Evolutionary conservation across 2,888 invertebrate genomes (phyloP).

Genomic region (Coelopa pilipes): DNA sequence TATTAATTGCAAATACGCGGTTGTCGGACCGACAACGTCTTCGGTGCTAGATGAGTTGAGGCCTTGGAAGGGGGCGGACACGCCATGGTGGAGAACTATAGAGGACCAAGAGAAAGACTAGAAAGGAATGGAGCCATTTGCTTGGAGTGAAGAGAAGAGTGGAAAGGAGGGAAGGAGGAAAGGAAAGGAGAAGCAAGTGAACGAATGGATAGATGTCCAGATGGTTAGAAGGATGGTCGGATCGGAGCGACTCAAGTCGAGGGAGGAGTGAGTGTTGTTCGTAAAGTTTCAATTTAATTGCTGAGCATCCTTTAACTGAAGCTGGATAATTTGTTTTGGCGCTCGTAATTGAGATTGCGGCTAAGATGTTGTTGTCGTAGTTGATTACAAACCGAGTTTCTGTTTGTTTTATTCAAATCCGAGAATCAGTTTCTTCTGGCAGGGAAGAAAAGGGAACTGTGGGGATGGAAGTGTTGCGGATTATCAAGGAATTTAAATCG

Average conservation of each 20-base stretch:
- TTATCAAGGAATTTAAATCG: background rate
- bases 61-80: slow-evolving; percentile 25
- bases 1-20: slow-evolving; percentile 58
- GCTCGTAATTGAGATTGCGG: slow-evolving; percentile 54
- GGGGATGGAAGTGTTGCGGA: too few relatives aligned
- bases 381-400: background rate
- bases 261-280: slow-evolving; percentile 32
- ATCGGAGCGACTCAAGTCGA: too few relatives aligned
- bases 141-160: too few relatives aligned
- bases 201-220: too few relatives aligned
- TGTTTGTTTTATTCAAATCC: background rate
- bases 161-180: background rate
- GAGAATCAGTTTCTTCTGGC: too few relatives aligned
- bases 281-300: slow-evolving; percentile 54
- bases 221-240: too few relatives aligned
- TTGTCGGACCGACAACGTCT: slow-evolving; percentile 40
- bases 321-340: slow-evolving; percentile 56
- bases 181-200: slow-evolving; percentile 6
- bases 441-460: too few relatives aligned
- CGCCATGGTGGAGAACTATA: background rate
- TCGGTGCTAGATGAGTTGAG: slow-evolving; percentile 43
- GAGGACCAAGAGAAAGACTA: too few relatives aligned
- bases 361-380: slow-evolving; percentile 33
- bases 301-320: slow-evolving; percentile 52
- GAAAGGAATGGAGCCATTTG: background rate